phyloP scores from a whole-genome alignment of 2,113 vertebrate species.

The Laterallus jamaicensis region DNA sequence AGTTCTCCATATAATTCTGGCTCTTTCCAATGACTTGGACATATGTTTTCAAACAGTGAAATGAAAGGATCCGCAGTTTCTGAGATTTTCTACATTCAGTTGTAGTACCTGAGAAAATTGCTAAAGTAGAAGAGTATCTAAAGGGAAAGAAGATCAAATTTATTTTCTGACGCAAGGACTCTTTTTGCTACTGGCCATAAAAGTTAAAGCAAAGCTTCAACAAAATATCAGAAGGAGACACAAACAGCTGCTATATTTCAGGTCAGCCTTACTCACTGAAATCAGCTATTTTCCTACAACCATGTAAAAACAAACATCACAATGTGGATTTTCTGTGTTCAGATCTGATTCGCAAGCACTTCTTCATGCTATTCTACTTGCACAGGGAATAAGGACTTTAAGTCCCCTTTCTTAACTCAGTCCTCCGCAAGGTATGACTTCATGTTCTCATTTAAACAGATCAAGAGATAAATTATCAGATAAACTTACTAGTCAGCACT shows the following conservation, averaged over 20 bases:
- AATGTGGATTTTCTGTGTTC: constrained; percentile 46
- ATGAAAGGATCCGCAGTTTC: constrained; percentile 40
- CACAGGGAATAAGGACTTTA: neutral
- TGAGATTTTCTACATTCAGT: constrained; percentile 11
- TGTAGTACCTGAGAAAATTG: neutral
- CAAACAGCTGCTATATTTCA: constrained; percentile 6
- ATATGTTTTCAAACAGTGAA: constrained; percentile 42
- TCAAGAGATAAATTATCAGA: neutral
- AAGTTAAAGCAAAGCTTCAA: constrained; percentile 45
- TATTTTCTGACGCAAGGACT: constrained; percentile 50
- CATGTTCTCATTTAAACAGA: neutral
- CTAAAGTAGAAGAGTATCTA: constrained; percentile 18
- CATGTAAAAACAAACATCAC: constrained; percentile 33
- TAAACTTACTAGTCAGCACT: neutral
- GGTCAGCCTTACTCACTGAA: neutral
- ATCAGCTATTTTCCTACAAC: constrained; percentile 4
- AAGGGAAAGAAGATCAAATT: constrained; percentile 47
- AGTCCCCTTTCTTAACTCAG: neutral
- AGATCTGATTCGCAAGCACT: constrained; percentile 44
- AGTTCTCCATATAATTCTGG: constrained; percentile 42
- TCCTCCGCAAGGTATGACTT: neutral
- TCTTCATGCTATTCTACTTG: neutral
- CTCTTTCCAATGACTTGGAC: constrained; percentile 12
- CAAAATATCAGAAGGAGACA: constrained; percentile 19
- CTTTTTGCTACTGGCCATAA: constrained; percentile 21